phyloP scores from a whole-genome alignment of 2,113 vertebrate genomes.

The Meriones unguiculatus region DNA sequence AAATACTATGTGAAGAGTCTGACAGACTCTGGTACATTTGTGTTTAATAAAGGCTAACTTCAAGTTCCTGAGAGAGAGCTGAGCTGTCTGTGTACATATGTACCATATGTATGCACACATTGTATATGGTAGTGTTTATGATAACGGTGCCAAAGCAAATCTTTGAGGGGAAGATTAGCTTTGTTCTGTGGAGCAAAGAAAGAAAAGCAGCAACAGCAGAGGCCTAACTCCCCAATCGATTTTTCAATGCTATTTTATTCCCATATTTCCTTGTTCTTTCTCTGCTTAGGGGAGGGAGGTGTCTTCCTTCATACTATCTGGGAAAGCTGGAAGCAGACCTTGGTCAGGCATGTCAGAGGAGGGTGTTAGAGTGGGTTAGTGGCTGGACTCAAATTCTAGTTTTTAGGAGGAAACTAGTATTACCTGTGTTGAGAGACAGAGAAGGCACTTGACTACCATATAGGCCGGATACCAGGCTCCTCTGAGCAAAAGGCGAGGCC shows the following conservation, averaged over 20 bases:
- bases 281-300: background rate
- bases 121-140: background rate
- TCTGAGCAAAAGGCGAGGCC: constrained; percentile 39
- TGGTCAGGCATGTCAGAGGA: background rate
- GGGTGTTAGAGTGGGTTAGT: constrained; percentile 43
- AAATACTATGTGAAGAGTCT: background rate
- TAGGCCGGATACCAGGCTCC: constrained; percentile 30
- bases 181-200: constrained; percentile 26
- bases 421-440: constrained; percentile 36
- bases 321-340: constrained; percentile 8
- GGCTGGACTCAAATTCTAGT: constrained; percentile 3
- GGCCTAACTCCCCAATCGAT: constrained; percentile 5
- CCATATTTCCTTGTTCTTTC: constrained; percentile 17
- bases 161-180: background rate
- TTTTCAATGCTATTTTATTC: constrained; percentile 76
- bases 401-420: constrained; percentile 51
- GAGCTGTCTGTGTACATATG: background rate
- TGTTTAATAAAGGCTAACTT: constrained; percentile 63
- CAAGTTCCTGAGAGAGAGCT: background rate
- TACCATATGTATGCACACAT: background rate
- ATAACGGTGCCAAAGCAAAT: background rate
- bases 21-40: constrained; percentile 4
- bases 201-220: constrained; percentile 49
- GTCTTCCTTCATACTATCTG: constrained; percentile 32
- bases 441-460: constrained; percentile 66